These are phyloP conservation scores for Cyphomyrus plagiostoma DNA, from an alignment of 2,113 vertebrate species.

Conservation along the genomic window DNA sequence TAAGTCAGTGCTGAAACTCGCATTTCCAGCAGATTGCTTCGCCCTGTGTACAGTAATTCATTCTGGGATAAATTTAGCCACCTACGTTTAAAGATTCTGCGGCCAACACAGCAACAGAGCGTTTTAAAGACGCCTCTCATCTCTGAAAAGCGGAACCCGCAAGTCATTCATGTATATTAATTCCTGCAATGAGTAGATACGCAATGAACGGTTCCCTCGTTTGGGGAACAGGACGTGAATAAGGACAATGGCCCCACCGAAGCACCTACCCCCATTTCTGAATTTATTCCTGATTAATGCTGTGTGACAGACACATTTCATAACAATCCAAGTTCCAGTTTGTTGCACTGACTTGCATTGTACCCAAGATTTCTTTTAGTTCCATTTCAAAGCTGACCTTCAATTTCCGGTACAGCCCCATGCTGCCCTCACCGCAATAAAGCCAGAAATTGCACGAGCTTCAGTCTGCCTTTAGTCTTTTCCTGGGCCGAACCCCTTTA, in stretches of 20 bases:
- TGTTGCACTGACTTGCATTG: not conserved
- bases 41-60: not conserved
- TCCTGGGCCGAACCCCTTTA: not conserved
- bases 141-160: not conserved
- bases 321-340: not conserved
- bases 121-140: not conserved
- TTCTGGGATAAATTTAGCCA: not conserved
- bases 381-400: not conserved
- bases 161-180: not conserved
- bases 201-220: not conserved
- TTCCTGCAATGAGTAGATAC: not conserved
- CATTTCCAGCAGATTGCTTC: not conserved
- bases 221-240: not conserved
- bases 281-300: not conserved
- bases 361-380: not conserved
- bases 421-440: not conserved
- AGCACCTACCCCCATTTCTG: not conserved
- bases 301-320: not conserved
- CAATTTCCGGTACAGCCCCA: not conserved
- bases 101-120: not conserved
- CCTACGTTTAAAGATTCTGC: not conserved
- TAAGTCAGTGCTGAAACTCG: not conserved
- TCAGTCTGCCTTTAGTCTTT: not conserved
- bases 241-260: not conserved
- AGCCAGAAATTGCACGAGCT: not conserved